These are phyloP conservation scores for Parambassis ranga DNA, from an alignment of 2,797 vertebrate species.

Conservation along the genomic window DNA sequence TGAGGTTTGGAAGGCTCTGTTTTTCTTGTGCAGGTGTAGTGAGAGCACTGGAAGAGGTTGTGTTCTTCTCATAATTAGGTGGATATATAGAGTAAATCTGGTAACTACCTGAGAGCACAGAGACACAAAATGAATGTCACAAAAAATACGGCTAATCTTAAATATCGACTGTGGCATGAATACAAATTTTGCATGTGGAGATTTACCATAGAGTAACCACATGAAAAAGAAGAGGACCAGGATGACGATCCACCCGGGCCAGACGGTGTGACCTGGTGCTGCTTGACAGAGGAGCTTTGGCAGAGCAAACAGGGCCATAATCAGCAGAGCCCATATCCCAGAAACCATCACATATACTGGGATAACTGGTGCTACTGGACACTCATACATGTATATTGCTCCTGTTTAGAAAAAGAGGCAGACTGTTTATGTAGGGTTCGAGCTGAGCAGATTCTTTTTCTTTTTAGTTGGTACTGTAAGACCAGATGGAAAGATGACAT, in stretches of 20 bases:
- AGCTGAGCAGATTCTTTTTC: no score
- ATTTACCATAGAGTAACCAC: slow-evolving; percentile 32
- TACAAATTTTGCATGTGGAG: no score
- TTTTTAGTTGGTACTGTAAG: no score
- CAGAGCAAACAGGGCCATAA: neutral
- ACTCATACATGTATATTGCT: slow-evolving; percentile 12
- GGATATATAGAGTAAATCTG: slow-evolving; percentile 40
- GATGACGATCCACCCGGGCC: neutral
- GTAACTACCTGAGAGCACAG: slow-evolving; percentile 30
- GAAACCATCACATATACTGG: slow-evolving; percentile 37
- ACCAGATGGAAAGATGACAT: no score
- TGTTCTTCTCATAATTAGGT: slow-evolving; percentile 19
- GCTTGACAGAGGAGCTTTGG: slow-evolving; percentile 7
- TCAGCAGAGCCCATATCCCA: slow-evolving; percentile 21
- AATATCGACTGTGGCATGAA: no score
- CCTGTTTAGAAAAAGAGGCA: slow-evolving; percentile 14
- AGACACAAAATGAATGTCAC: neutral
- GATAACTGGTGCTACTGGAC: slow-evolving; percentile 25
- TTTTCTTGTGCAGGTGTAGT: neutral
- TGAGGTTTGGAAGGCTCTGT: neutral
- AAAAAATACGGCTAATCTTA: no score
- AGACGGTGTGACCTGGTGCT: neutral
- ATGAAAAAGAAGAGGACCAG: neutral
- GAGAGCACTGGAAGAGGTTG: neutral
- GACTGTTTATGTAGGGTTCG: no score